These are phyloP conservation scores for Columba guinea DNA, from an alignment of 2,797 vertebrate genomes.

Conservation along the genomic window DNA sequence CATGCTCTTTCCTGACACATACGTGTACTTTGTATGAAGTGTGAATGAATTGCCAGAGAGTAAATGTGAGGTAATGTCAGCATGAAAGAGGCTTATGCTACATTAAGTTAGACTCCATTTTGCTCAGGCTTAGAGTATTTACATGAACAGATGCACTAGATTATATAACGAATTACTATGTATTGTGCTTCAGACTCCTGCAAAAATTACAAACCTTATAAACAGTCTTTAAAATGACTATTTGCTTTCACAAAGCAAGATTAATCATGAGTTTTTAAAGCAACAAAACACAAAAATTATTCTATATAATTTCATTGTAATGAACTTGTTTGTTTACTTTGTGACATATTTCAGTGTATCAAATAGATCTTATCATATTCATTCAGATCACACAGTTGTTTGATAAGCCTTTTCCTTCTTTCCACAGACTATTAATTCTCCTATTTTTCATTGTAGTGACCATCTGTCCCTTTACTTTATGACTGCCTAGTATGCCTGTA, in stretches of 20 bases:
- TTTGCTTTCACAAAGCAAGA: not conserved
- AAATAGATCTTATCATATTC: not conserved
- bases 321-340: not conserved
- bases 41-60: not conserved
- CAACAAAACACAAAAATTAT: not conserved
- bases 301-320: not conserved
- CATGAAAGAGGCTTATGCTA: not conserved
- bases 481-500: not conserved
- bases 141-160: not conserved
- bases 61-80: not conserved
- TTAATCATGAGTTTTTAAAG: not conserved
- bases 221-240: not conserved
- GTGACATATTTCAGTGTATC: not conserved
- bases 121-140: not conserved
- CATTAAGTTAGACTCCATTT: not conserved
- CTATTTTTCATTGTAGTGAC: not conserved
- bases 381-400: not conserved
- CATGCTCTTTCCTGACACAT: not conserved
- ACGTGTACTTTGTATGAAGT: rapidly evolving
- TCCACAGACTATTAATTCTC: not conserved
- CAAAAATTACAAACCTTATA: not conserved
- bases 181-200: not conserved
- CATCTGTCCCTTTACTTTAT: not conserved
- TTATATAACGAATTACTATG: not conserved
- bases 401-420: not conserved